Base-by-base conservation (phyloP, 2,888 invertebrate genomes). In the Opisthograptis luteolata region DNA sequence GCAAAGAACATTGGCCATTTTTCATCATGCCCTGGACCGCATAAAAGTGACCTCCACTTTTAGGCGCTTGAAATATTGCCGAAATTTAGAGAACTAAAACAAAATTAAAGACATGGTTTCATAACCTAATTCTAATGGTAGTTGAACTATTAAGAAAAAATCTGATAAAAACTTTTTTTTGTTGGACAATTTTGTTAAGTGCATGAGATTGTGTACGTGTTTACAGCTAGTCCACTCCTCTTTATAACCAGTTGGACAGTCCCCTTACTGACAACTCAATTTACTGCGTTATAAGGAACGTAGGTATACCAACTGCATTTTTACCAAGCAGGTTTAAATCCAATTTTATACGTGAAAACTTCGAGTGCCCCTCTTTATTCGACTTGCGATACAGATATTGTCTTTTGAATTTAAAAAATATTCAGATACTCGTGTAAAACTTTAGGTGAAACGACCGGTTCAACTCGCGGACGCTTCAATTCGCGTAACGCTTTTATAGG, bases 301-400 rank as follows among this genome's bases (percentile, higher is more conserved):
- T 32, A 25, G n/a, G n/a, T 5, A 22, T 60, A 64, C 64, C 70
- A 45, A 64, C 71, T 70, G 56, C 68, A 65, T 66, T 74, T 76
- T 76, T 73, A 67, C 65, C 65, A 66, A 55, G 55, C 50, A 50
- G 58, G 67, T 61, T 56, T 62, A 63, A 68, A 66, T 64, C 64
- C 65, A 62, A 58, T 69, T 73, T 68, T 69, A 67, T 71, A 66
- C 62, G 32, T 57, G 58, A 65, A 68, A 70, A 70, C 59, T 73
- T 70, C 62, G 51, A 54, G 55, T 60, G 53, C 56, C 41, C 43
- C 53, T 56, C 55, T 61, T 60, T 63, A 63, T 61, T 55, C 49
- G 45, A 42, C 42, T 40, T 46, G 45, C 31, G 52, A 53, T 52
- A 48, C 55, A 55, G 46, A 50, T 57, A 57, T 57, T 55, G 52